phyloP scores from a whole-genome alignment of 2,888 invertebrate genomes.

The Pimpla rufipes region DNA sequence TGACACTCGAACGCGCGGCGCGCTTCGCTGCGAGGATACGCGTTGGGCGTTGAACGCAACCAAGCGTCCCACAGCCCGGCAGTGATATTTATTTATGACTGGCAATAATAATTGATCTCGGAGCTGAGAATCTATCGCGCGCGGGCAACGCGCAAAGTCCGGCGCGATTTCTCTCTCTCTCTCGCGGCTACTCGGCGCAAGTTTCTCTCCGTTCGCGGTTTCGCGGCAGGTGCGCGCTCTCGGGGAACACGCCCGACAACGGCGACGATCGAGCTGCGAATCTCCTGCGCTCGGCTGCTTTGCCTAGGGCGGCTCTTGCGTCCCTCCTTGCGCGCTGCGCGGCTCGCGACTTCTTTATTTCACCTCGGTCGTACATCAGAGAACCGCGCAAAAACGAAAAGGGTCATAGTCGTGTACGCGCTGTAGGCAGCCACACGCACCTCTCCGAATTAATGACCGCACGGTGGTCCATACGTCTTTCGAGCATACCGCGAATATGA shows the following conservation, averaged over 20 bases:
- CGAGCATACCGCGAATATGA: slow-evolving; percentile 1
- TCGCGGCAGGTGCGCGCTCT: slow-evolving; percentile 61
- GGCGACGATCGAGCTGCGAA: slow-evolving; percentile 44
- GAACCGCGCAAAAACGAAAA: slow-evolving; percentile 75
- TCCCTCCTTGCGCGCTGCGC: slow-evolving; percentile 19
- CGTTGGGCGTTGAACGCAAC: slow-evolving; percentile 14
- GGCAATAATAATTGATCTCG: slow-evolving; percentile 80
- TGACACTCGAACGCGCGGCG: slow-evolving; percentile 10
- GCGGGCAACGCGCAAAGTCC: slow-evolving; percentile 35
- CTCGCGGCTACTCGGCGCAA: slow-evolving; percentile 33
- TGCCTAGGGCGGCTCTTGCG: slow-evolving; percentile 59
- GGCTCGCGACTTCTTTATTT: slow-evolving; percentile 79
- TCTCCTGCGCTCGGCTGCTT: slow-evolving; percentile 47
- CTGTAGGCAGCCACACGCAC: slow-evolving; percentile 1
- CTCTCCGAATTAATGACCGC: slow-evolving; percentile 41
- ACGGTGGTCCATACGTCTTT: not conserved
- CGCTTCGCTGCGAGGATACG: slow-evolving; percentile 3
- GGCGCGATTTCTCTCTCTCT: slow-evolving; percentile 38
- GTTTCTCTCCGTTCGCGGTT: slow-evolving; percentile 8
- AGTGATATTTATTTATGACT: slow-evolving; percentile 80
- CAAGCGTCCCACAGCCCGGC: slow-evolving; percentile 49
- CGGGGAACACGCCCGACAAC: slow-evolving; percentile 43
- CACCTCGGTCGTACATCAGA: slow-evolving; percentile 79
- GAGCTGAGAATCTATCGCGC: slow-evolving; percentile 72
- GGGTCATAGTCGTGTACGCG: slow-evolving; percentile 71